A percentile compares a stretch with the other conserved stretches of the same genome.
Evolutionary conservation across 2,797 vertebrate species (phyloP).

Genomic region (Acanthurus leucopareius): DNA sequence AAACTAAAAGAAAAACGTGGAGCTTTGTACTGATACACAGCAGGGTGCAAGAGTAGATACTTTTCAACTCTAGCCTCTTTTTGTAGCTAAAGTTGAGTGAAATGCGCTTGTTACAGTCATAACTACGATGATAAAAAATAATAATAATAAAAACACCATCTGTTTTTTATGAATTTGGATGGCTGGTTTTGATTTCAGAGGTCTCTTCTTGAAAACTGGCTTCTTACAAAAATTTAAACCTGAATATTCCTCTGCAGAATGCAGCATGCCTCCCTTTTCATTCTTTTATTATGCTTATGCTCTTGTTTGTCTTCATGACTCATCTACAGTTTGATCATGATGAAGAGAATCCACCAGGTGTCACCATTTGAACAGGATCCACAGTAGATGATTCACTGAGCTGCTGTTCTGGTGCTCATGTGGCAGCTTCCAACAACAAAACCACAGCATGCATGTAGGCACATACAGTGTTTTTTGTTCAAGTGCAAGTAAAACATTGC

Average conservation of each 20-base stretch:
- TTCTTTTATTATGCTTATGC: not conserved
- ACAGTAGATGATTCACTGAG: not conserved
- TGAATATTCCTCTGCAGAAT: not conserved
- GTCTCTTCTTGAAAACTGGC: not conserved
- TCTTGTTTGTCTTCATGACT: not conserved
- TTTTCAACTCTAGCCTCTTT: not conserved
- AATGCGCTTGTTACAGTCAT: not conserved
- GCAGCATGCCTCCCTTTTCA: not conserved
- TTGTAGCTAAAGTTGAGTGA: constrained; percentile 2
- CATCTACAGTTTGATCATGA: not conserved
- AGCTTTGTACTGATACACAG: not conserved
- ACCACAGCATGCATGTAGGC: not conserved
- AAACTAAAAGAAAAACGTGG: not conserved
- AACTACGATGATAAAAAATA: constrained; percentile 3
- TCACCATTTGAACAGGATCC: constrained; percentile 36
- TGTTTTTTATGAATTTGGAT: constrained; percentile 9
- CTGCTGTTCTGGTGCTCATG: not conserved
- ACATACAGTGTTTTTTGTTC: not conserved
- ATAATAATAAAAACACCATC: not conserved
- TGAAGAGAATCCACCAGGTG: constrained; percentile 57
- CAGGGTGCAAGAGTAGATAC: constrained; percentile 1
- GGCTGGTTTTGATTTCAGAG: not conserved
- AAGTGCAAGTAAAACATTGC: not conserved
- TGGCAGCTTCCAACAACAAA: not conserved
- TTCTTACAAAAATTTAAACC: constrained; percentile 11